phyloP scores from a whole-genome alignment of 2,797 vertebrate species.

The Brotula barbata region DNA sequence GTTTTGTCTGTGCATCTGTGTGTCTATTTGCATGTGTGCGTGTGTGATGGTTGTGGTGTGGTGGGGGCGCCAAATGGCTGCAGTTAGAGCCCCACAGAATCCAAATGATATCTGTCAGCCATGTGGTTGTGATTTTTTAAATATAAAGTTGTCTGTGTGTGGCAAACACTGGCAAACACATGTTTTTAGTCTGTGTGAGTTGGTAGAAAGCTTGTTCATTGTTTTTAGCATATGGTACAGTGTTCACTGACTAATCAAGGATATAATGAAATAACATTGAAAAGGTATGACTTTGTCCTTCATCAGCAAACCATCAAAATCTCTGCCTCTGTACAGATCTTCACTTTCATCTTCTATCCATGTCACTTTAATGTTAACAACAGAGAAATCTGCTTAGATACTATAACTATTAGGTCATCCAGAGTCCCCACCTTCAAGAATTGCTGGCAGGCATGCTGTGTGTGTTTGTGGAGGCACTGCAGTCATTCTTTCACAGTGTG shows the following conservation, averaged over 20 bases:
- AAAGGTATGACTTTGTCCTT: conserved; percentile 22
- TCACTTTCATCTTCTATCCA: conserved; percentile 34
- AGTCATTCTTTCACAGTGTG: conserved; percentile 68
- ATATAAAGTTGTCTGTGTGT: conserved; percentile 35
- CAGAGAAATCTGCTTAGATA: conserved; percentile 52
- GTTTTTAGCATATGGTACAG: conserved; percentile 12
- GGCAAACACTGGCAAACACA: conserved; percentile 29
- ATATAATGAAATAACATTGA: conserved; percentile 38
- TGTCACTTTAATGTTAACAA: conserved; percentile 46
- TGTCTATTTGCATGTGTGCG: conserved; percentile 33
- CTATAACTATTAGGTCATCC: conserved; percentile 62
- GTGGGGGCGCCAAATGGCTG: conserved; percentile 29
- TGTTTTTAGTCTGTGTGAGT: conserved; percentile 37
- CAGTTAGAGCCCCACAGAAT: conserved; percentile 31
- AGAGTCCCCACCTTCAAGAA: conserved; percentile 61
- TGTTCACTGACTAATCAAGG: conserved; percentile 23
- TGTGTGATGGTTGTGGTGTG: conserved; percentile 26
- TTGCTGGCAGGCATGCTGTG: conserved; percentile 71
- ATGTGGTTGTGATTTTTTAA: conserved; percentile 45
- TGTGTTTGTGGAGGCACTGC: conserved; percentile 70
- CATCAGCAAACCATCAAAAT: conserved; percentile 30
- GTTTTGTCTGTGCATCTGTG: conserved; percentile 1
- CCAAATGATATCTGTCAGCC: conserved; percentile 40
- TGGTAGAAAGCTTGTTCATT: conserved; percentile 45
- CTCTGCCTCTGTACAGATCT: conserved; percentile 13